Base-by-base conservation (phyloP, 2,113 vertebrate genomes). In the Lepus americanus region DNA sequence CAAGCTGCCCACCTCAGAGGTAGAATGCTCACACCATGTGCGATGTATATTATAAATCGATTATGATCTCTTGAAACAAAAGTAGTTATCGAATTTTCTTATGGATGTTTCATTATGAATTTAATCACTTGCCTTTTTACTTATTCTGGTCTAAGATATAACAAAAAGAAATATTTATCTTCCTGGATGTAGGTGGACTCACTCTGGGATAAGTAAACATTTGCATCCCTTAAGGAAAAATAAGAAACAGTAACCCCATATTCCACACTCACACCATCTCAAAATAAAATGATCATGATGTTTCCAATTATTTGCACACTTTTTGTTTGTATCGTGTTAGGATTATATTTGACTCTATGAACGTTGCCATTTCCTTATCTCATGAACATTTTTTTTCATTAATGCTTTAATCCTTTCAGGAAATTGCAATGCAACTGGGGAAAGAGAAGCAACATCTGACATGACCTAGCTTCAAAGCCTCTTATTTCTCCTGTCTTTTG, bases 61-160 rank as follows among this genome's bases (percentile, higher is more conserved):
- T 64, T 5, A 0, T 22, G 53, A 74, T 70, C 69, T 23, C 44
- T 11, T 61, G 51, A 1, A 49, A 5, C 20, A 77, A 73, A 81
- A 3, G 5, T 73, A 69, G 25, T 51, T 66, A 83, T 91, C 85
- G 87, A 69, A 78, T 87, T 96, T 90, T 73, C 66, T 89, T 90
- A 80, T 49, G 9, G 72, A 33, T 72, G 16, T 86, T 94, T 94
- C 8, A 87, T 53, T 87, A 66, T 13, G 7, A 80, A 82, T 83
- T 90, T 94, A 91, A 86, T 49, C 23, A 73, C 27, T 88, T 93
- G 63, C 51, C 72, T 67, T 90, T 92, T 93, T 94, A 94, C 31
- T 74, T 96, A 53, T 97, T 93, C 59, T 94, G 27, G 20, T 22
- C 31, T 92, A 84, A 78, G 61, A 92, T n/a, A 53, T 85, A 59